Conservation (phyloP, 2,113 vertebrate genomes). For the Puntigrus tetrazona region DNA sequence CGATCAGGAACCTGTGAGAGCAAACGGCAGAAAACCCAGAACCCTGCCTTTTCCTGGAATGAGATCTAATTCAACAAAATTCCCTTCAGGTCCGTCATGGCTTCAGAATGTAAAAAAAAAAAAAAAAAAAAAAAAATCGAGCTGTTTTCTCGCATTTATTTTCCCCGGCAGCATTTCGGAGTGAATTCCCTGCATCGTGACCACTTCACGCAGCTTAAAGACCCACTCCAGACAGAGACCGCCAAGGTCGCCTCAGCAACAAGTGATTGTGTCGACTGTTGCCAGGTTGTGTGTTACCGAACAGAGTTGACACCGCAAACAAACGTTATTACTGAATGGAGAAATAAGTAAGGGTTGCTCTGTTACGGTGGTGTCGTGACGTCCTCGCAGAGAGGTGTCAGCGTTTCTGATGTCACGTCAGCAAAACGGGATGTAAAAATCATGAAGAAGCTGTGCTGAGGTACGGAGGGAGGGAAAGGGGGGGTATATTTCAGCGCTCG, state of each 20-base stretch:
- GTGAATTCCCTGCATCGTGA: neutral
- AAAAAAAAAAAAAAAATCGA: no score
- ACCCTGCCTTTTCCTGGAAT: neutral
- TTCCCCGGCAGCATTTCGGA: neutral
- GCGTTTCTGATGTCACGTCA: neutral
- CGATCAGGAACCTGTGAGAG: neutral
- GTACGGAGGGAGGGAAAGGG: neutral
- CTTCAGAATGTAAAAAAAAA: neutral
- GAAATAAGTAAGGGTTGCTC: neutral
- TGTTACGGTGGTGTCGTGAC: neutral
- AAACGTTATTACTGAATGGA: neutral
- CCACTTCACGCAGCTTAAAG: slow-evolving; percentile 10
- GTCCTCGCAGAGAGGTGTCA: neutral
- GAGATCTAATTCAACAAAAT: neutral
- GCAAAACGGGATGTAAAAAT: neutral
- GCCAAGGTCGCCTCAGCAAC: slow-evolving; percentile 40
- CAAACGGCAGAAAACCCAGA: neutral
- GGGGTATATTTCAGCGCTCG: slow-evolving; percentile 6
- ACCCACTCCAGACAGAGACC: slow-evolving; percentile 9
- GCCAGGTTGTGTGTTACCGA: neutral
- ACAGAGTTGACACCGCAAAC: neutral
- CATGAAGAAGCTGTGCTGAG: neutral
- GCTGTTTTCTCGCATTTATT: neutral
- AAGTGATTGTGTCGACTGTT: slow-evolving; percentile 2
- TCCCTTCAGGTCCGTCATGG: neutral